Evolutionary conservation across 2,797 vertebrate species (phyloP).

Genomic region (Fistularia tabacaria): DNA sequence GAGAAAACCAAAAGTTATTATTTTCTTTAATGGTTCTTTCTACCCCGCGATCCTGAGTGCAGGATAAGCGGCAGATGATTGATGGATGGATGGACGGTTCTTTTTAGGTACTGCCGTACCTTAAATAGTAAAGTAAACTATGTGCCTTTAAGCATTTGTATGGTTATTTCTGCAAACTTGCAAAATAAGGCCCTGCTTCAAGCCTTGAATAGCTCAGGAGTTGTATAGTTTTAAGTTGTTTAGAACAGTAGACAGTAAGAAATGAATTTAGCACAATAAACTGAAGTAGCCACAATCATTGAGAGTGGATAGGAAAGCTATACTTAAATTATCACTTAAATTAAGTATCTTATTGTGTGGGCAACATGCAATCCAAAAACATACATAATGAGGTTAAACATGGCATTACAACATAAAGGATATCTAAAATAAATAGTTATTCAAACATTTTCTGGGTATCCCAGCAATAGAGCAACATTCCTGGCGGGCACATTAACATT

Average conservation of each 20-base stretch:
- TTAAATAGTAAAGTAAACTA: too few species aligned
- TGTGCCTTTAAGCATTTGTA: too few species aligned
- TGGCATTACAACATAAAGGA: background rate
- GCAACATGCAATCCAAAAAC: background rate
- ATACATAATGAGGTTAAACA: background rate
- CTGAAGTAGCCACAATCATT: background rate
- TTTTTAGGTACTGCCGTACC: too few species aligned
- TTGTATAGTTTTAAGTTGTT: background rate
- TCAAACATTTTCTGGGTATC: too few species aligned
- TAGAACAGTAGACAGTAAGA: background rate
- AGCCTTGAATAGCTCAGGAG: too few species aligned
- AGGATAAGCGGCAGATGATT: too few species aligned
- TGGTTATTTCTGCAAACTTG: background rate
- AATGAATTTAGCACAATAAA: background rate
- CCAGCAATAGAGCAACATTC: too few species aligned
- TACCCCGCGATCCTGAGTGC: too few species aligned
- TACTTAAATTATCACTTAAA: background rate
- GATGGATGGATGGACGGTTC: too few species aligned
- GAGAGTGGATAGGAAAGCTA: background rate
- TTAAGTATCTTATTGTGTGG: background rate
- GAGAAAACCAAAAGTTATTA: too few species aligned
- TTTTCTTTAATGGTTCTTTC: too few species aligned
- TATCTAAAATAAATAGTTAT: constrained; percentile 1
- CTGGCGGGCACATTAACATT: too few species aligned
- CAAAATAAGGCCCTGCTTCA: background rate